Conservation (phyloP, 2,888 invertebrate species). For the Monopis laevigella region DNA sequence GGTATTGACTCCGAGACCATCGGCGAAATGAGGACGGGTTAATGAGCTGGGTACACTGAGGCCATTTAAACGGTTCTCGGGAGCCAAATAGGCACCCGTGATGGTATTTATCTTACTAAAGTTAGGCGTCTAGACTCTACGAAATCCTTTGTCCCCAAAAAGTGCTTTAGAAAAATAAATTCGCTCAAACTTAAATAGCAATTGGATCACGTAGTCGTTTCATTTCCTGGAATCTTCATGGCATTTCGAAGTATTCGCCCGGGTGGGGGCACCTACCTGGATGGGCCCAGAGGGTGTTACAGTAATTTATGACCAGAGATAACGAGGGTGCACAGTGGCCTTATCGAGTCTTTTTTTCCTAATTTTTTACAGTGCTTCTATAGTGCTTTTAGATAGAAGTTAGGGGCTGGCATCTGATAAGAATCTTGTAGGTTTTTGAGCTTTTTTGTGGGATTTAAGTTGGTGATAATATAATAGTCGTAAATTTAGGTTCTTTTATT, state of each 20-base stretch:
- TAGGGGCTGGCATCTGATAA: slow-evolving; percentile 5
- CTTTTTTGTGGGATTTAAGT: slow-evolving; percentile 15
- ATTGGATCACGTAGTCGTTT: slow-evolving; percentile 65
- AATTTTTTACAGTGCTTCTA: slow-evolving; percentile 9
- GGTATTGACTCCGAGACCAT: too few species aligned
- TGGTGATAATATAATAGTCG: too few species aligned
- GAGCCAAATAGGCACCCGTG: too few species aligned
- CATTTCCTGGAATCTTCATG: slow-evolving; percentile 54
- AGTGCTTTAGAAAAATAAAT: slow-evolving; percentile 3
- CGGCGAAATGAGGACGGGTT: too few species aligned
- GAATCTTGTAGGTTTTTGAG: slow-evolving; percentile 22
- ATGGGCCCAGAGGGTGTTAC: slow-evolving; percentile 47
- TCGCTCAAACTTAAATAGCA: slow-evolving; percentile 55
- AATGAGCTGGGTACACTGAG: too few species aligned
- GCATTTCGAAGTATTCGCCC: slow-evolving; percentile 37
- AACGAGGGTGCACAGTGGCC: slow-evolving; percentile 61
- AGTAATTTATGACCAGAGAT: slow-evolving; percentile 63
- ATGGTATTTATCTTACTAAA: too few species aligned
- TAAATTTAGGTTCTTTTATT: too few species aligned
- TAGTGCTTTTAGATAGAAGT: neutral
- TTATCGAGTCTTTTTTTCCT: slow-evolving; percentile 55
- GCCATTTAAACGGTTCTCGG: too few species aligned
- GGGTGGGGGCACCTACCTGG: slow-evolving; percentile 46
- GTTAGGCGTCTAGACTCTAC: too few species aligned
- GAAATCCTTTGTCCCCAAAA: too few species aligned